Evolutionary conservation across 92 coral and sea anemone species (phyloP), one percentile per base, ranked within the genome.

Genomic region (Palythoa heliodiscus): DNA sequence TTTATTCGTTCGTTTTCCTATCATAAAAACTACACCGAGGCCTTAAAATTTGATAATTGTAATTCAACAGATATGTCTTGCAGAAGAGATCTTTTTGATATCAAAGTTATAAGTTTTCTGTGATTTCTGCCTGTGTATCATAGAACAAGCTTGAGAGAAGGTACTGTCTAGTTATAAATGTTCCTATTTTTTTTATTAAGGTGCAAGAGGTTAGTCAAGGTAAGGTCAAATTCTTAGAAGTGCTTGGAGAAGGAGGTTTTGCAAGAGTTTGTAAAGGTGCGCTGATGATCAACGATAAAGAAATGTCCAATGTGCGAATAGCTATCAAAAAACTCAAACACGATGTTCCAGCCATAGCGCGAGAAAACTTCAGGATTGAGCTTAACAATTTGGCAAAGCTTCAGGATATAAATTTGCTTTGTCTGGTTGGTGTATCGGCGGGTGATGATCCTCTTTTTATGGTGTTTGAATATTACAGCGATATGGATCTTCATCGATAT

Each of bases 391-490:
- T 96, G 50, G 94, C 95, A n/a, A 89, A 84, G 37, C 78, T 96
- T 3, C 99, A 96, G 79, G 98, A 96, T 71, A 77, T 96, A 20
- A 96, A 96, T 77, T 50, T 96, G 61, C 90, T 96, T 58, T 85
- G 98, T 70, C 82, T 96, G 20, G 94, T 96, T 6, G 99, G 99
- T 38, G 91, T 96, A 72, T 94, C 99, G 1, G 90, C 95, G 3
- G 88, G 89, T 20, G 95, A 93, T 15, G 97, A 95, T 6, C 94
- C 96, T 4, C 92, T 85, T 14, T 95, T 94, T 77, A 93, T 95
- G 94, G 95, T 96, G 23, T 96, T 96, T 77, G 99, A 96, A 79
- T 96, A 95, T 76, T 91, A 77, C 67, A 86, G 89, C 43, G 99
- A 95, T 54, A 89, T 90, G 85, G 98, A 96, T 79, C 89, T 96